phyloP scores from a whole-genome alignment of 2,113 vertebrate species.

The Phoxinus phoxinus region DNA sequence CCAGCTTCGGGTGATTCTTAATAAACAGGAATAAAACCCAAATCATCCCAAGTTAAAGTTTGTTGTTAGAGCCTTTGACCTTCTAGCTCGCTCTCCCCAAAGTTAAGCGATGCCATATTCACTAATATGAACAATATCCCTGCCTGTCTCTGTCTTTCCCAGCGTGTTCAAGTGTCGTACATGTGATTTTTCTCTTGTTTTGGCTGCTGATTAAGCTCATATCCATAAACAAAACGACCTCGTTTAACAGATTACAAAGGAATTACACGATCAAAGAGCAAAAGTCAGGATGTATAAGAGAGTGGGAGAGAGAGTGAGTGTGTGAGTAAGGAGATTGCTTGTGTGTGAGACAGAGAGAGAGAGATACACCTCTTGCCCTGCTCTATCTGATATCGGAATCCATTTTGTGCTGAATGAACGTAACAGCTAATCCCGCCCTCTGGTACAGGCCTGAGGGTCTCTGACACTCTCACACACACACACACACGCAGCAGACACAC shows the following conservation, averaged over 20 bases:
- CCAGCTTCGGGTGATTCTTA: not conserved
- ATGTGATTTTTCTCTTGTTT: slow-evolving; percentile 37
- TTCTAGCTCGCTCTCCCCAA: not conserved
- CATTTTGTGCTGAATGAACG: slow-evolving; percentile 68
- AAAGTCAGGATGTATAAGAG: slow-evolving; percentile 58
- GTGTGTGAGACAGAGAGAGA: slow-evolving; percentile 52
- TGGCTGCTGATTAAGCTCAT: slow-evolving; percentile 56
- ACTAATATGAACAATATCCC: not conserved
- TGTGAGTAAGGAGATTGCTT: slow-evolving; percentile 47
- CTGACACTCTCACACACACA: slow-evolving; percentile 54
- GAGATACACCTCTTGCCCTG: slow-evolving; percentile 57
- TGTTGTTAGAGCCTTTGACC: not conserved
- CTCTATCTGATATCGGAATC: slow-evolving; percentile 67
- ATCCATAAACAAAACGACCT: slow-evolving; percentile 68
- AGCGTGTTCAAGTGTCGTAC: not conserved
- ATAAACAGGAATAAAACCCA: not conserved
- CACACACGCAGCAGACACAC: slow-evolving; percentile 44
- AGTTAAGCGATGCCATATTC: not conserved
- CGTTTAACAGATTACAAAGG: slow-evolving; percentile 80
- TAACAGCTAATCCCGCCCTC: slow-evolving; percentile 66
- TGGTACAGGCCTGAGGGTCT: slow-evolving; percentile 65
- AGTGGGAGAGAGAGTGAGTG: slow-evolving; percentile 48
- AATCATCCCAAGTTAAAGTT: not conserved
- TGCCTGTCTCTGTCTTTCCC: not conserved
- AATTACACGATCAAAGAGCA: slow-evolving; percentile 81